A percentile compares a stretch with the other conserved stretches of the same genome.
These are phyloP conservation scores for Thymallus thymallus DNA, from an alignment of 2,113 vertebrate species.

Conservation along the genomic window DNA sequence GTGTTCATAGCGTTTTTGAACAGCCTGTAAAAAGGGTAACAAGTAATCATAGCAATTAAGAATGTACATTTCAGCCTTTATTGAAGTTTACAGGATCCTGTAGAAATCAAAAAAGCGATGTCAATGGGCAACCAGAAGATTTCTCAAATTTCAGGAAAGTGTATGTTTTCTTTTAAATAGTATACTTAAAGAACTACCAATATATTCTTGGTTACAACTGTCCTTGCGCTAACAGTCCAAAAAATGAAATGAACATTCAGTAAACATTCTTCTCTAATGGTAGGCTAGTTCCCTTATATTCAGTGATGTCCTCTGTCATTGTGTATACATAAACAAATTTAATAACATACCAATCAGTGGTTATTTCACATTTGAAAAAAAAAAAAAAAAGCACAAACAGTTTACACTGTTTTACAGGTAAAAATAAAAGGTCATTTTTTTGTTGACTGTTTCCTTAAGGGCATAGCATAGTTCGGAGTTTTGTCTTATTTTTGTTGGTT, in stretches of 20 bases:
- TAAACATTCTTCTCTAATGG: conserved; percentile 98
- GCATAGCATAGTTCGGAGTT: conserved; percentile 86
- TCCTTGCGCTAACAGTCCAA: conserved; percentile 87
- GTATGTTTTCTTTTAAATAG: conserved; percentile 79
- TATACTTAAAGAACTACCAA: conserved; percentile 88
- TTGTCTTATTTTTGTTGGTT: conserved; percentile 32
- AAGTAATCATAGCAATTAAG: conserved; percentile 79
- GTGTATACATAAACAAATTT: conserved; percentile 96
- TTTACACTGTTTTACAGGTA: conserved; percentile 99
- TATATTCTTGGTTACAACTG: conserved; percentile 91
- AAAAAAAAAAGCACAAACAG: conserved; percentile 95
- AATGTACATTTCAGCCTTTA: conserved; percentile 89
- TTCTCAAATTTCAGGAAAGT: conserved; percentile 79
- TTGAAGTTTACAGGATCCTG: conserved; percentile 87
- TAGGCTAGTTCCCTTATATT: conserved; percentile 95
- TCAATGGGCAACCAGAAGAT: conserved; percentile 81
- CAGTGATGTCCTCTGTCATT: conserved; percentile 88
- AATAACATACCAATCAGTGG: conserved; percentile 99
- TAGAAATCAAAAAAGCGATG: conserved; percentile 88
- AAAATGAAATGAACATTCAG: conserved; percentile 90
- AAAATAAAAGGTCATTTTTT: conserved; percentile 95
- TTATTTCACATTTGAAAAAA: conserved; percentile 98
- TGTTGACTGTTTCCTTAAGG: conserved; percentile 86
- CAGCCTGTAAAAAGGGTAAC: conserved; percentile 88
- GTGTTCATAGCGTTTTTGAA: conserved; percentile 80